Base-by-base conservation (phyloP, 2,113 vertebrate species). In the Pagrus major region DNA sequence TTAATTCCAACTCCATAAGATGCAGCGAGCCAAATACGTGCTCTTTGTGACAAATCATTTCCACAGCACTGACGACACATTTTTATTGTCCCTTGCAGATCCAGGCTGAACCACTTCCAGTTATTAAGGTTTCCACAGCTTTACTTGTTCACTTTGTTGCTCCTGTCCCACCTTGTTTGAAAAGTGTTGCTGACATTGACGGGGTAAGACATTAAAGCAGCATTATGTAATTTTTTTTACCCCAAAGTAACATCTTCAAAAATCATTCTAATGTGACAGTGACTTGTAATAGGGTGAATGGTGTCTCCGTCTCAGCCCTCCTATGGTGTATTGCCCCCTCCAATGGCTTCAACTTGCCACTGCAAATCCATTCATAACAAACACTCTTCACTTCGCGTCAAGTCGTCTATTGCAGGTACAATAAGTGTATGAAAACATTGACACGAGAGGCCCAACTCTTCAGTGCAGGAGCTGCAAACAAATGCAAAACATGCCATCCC, bases 401-500 rank as follows among this genome's bases (percentile, higher is more conserved):
- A 35, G 12, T 18, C 23, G 12, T 27, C 29, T 15, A 5, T 3
- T 6, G 65, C 5, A 9, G 44, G 31, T n/a, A 16, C 75, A 75
- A 61, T 23, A 14, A 72, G 47, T 65, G 55, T 27, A 31, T 67
- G 33, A 37, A 66, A 73, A 60, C 35, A 63, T 18, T 5, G 3
- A 41, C n/a, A 42, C 37, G 37, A 67, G 29, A 27, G 42, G 7
- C 6, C 46, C 52, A 16, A 3, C 61, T 35, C 61, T 60, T 44
- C 41, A 70, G 46, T 56, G 75, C 39, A 64, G 39, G 25, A 44
- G 52, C 42, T 18, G 9, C 44, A 15, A 35, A 75, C 55, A 29
- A 56, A 83, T 60, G 67, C 61, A 70, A 78, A 87, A 72, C 27
- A 51, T 6, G 41, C 16, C 71, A 21, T 67, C 31, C 71, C 68